Evolutionary conservation across 2,888 invertebrate genomes (phyloP), one percentile per base, ranked within the genome.

Genomic region (Mechanitis mazaeus): DNA sequence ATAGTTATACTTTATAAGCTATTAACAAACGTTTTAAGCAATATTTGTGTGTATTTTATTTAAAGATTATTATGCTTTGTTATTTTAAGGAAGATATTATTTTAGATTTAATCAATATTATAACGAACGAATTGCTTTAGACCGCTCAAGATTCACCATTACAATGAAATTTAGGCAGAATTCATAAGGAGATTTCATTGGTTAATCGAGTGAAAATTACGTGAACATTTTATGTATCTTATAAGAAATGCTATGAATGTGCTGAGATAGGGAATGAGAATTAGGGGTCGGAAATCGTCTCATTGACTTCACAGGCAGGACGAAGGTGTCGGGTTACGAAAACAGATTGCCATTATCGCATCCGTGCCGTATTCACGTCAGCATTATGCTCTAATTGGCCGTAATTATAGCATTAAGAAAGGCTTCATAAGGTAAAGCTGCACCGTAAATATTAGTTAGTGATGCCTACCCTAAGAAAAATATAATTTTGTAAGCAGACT

Each of bases 311-410:
- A 66, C 71, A 67, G 69, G 68, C 67, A 68, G 70, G 72, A 69
- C 69, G 70, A 67, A 67, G 66, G 68, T 66, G 68, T 66, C 66
- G 72, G 71, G 71, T 71, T 68, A 70, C 71, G 73, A 69, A 74
- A 73, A 77, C 76, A 84, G 87, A 88, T 89, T 85, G 81, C 84
- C 59, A 83, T 87, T 87, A 87, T 83, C 83, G 83, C 85, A 82
- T 80, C 82, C 82, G 83, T 81, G 84, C 84, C 84, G 81, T 84
- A 87, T 88, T 87, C 86, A 85, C 86, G 88, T 90, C 88, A 89
- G 89, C 89, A 84, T 88, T 86, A 90, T 87, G 84, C 82, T 87
- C 87, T 90, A 90, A 90, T 90, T 90, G 89, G 87, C 82, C 81
- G 81, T 87, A 89, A 89, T 90, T 89, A 90, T 85, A 80, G 76